Evolutionary conservation across 1,140 invertebrate genomes (phyloP).

Genomic region (Phymastichus coffea): DNA sequence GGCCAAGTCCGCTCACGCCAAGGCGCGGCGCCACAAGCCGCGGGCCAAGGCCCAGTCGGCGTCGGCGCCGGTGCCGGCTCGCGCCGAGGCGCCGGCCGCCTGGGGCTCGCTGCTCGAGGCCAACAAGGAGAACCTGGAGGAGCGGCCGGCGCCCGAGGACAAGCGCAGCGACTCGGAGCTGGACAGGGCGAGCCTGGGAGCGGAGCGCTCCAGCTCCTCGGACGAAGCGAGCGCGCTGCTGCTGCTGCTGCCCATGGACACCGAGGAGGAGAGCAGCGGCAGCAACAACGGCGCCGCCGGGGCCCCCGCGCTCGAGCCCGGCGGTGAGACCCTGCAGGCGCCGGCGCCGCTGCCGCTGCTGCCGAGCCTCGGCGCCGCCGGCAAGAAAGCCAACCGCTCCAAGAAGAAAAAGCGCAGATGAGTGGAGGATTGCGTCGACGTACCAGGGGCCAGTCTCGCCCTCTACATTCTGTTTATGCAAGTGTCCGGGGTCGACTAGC

Average conservation of each 20-base stretch:
- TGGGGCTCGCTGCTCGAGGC: too few relatives aligned
- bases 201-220: conserved; percentile 42
- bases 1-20: too few relatives aligned
- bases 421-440: conserved; percentile 56
- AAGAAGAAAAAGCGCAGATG: conserved; percentile 56
- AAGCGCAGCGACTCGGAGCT: conserved; percentile 41
- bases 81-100: not conserved
- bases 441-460: conserved; percentile 53
- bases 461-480: conserved; percentile 55
- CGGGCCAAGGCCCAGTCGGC: not conserved
- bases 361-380: conserved; percentile 22
- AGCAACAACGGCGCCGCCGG: conserved; percentile 7
- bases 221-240: conserved; percentile 24
- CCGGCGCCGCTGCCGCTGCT: not conserved
- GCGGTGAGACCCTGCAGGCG: too few relatives aligned
- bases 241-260: conserved; percentile 33
- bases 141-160: conserved; percentile 18
- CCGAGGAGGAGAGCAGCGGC: conserved; percentile 35
- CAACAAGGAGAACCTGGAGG: not conserved
- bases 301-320: not conserved
- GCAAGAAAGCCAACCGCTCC: conserved; percentile 53
- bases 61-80: not conserved
- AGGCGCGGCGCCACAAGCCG: conserved; percentile 3
- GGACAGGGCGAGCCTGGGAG: conserved; percentile 30
- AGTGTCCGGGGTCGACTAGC: conserved; percentile 51